Evolutionary conservation across 1,140 invertebrate genomes (phyloP).

Genomic region (Drosophila repleta): DNA sequence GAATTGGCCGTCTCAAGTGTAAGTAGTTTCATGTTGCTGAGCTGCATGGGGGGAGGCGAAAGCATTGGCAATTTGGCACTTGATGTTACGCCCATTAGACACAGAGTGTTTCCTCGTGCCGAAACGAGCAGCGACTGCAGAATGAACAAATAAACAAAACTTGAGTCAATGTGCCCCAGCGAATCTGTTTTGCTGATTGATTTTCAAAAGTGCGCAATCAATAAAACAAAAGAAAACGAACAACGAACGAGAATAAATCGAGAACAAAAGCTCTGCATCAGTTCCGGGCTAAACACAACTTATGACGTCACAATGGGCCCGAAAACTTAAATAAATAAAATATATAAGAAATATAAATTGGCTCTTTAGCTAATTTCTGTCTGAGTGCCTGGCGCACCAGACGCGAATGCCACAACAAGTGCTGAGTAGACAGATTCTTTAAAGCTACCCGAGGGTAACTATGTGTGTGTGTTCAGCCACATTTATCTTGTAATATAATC

Average conservation of each 20-base stretch:
- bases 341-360: background rate
- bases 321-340: slow-evolving; percentile 60
- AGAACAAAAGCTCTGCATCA: slow-evolving; percentile 3
- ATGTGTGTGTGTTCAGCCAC: background rate
- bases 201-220: slow-evolving; percentile 75
- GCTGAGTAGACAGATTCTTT: slow-evolving; percentile 12
- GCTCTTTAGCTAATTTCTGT: slow-evolving; percentile 48
- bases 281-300: background rate
- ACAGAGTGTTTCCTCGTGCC: slow-evolving; percentile 45
- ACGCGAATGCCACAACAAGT: background rate
- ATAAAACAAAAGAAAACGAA: slow-evolving; percentile 49
- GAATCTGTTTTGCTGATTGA: slow-evolving; percentile 57
- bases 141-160: slow-evolving; percentile 72
- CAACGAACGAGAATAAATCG: background rate
- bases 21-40: slow-evolving; percentile 2
- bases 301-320: slow-evolving; percentile 60
- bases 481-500: slow-evolving; percentile 41
- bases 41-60: background rate
- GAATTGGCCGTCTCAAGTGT: slow-evolving; percentile 5
- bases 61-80: slow-evolving; percentile 47
- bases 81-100: slow-evolving; percentile 43
- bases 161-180: slow-evolving; percentile 62
- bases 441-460: no score
- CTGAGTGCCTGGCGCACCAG: slow-evolving; percentile 14
- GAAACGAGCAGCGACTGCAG: slow-evolving; percentile 15